A percentile compares a stretch with the other conserved stretches of the same genome.
Conservation (phyloP, 2,888 invertebrate genomes). For the Lucinisca nassula region DNA sequence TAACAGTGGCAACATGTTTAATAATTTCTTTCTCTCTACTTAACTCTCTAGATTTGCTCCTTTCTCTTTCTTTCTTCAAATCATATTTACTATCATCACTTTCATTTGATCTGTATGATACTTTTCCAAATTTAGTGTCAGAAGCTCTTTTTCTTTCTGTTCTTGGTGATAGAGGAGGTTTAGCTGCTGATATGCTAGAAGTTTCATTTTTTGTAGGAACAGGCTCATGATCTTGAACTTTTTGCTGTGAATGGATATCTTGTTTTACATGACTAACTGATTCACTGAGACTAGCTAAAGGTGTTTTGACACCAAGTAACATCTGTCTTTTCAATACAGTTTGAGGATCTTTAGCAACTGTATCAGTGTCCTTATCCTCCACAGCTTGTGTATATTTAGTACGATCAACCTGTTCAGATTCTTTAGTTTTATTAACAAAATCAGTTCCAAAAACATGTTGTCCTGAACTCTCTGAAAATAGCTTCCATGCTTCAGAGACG, state of each 20-base stretch:
- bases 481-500: neutral
- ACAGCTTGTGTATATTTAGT: neutral
- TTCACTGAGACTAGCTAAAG: neutral
- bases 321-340: neutral
- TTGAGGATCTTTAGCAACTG: neutral
- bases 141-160: slow-evolving; percentile 53
- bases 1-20: neutral
- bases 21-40: slow-evolving; percentile 11
- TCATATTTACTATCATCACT: neutral
- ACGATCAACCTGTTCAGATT: neutral
- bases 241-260: neutral
- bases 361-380: neutral
- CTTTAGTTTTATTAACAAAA: neutral
- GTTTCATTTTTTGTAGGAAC: neutral
- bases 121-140: slow-evolving; percentile 57
- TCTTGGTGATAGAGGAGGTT: slow-evolving; percentile 63
- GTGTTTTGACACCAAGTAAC: neutral
- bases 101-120: slow-evolving; percentile 42
- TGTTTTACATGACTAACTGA: neutral
- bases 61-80: neutral
- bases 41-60: neutral
- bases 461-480: neutral
- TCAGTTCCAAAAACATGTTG: neutral
- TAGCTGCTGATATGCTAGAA: neutral
- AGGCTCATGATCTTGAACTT: neutral